These are phyloP conservation scores for Pagrus major DNA, from an alignment of 2,113 vertebrate species.

Conservation along the genomic window DNA sequence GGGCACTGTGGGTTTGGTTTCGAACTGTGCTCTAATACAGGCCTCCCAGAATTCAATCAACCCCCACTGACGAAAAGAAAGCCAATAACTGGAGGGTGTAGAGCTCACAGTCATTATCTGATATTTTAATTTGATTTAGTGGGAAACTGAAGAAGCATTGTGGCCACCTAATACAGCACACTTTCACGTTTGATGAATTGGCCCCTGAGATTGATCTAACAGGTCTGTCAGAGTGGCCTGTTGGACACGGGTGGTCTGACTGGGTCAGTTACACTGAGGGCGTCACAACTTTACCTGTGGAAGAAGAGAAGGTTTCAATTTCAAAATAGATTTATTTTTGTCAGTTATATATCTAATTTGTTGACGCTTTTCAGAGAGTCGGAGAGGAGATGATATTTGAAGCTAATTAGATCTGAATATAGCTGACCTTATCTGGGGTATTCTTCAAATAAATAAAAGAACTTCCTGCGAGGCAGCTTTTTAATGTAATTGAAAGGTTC, in stretches of 20 bases:
- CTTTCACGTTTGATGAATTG: conserved; percentile 65
- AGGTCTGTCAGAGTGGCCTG: conserved; percentile 50
- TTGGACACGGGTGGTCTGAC: conserved; percentile 13
- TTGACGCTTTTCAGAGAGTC: not conserved
- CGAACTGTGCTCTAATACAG: conserved; percentile 27
- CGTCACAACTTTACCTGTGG: not conserved
- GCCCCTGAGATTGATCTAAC: conserved; percentile 24
- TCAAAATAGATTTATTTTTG: not conserved
- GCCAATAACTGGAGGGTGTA: conserved; percentile 62
- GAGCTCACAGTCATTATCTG: conserved; percentile 63
- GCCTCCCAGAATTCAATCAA: conserved; percentile 61
- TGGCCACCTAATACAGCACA: conserved; percentile 47
- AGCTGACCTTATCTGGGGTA: conserved; percentile 9
- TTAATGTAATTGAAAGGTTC: not conserved
- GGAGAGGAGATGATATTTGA: conserved; percentile 6
- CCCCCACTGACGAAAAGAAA: conserved; percentile 42
- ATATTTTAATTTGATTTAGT: conserved; percentile 72
- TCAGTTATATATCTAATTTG: not conserved
- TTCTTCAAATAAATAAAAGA: conserved; percentile 5
- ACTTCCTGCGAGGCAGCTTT: not conserved
- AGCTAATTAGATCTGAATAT: conserved; percentile 34
- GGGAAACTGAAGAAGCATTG: conserved; percentile 51
- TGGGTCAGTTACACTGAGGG: conserved; percentile 18
- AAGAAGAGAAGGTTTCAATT: not conserved
- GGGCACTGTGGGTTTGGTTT: conserved; percentile 54